These are phyloP conservation scores for Cylas formicarius DNA, from an alignment of 1,140 invertebrate species.

Conservation along the genomic window DNA sequence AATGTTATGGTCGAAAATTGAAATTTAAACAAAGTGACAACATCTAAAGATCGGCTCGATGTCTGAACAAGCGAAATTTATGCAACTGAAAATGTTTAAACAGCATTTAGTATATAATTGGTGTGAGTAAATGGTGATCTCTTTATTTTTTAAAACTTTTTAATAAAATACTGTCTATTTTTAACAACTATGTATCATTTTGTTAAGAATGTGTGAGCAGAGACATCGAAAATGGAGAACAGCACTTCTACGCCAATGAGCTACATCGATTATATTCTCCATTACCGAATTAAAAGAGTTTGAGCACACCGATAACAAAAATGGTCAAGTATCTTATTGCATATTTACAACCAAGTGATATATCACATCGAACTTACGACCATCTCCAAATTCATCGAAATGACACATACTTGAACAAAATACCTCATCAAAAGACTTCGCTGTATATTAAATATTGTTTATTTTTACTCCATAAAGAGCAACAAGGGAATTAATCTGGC, in stretches of 20 bases:
- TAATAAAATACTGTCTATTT: too few species aligned
- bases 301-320: constrained; percentile 24
- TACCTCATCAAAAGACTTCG: constrained; percentile 7
- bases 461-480: too few species aligned
- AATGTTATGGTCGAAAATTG: neutral
- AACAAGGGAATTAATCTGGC: too few species aligned
- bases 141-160: too few species aligned
- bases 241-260: neutral
- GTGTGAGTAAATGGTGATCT: too few species aligned
- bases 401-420: constrained; percentile 18
- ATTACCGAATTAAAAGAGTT: constrained; percentile 17
- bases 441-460: neutral
- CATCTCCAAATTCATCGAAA: constrained; percentile 3
- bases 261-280: constrained; percentile 11
- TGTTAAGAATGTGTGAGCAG: constrained; percentile 7
- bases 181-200: constrained; percentile 21
- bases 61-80: neutral
- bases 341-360: constrained; percentile 25
- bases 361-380: constrained; percentile 14
- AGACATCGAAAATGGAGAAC: constrained; percentile 15
- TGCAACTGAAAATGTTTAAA: constrained; percentile 2
- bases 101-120: constrained; percentile 3
- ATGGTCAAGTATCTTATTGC: constrained; percentile 29
- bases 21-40: neutral
- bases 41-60: neutral